Conservation (phyloP, 2,797 vertebrate species). For the Calcarius lapponicus region DNA sequence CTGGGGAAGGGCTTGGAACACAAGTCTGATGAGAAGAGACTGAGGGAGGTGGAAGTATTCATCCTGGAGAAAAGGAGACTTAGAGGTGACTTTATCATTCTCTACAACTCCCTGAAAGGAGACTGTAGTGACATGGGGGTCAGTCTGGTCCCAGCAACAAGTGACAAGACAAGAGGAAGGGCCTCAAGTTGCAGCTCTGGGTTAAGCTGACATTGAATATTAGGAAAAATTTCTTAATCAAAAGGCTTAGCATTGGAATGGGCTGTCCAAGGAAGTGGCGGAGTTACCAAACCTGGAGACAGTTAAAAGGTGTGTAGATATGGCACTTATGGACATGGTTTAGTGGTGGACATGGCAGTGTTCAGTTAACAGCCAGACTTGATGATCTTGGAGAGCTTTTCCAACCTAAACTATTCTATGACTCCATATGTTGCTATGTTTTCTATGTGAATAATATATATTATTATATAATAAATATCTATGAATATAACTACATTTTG, state of each 20-base stretch:
- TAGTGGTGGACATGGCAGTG: background rate
- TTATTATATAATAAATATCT: background rate
- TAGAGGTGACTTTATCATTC: too few relatives aligned
- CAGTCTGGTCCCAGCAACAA: background rate
- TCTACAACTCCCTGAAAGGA: background rate
- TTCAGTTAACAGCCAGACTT: background rate
- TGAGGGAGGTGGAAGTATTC: background rate
- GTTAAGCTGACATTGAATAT: background rate
- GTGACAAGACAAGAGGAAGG: background rate
- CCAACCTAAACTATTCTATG: background rate
- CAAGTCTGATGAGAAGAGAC: background rate
- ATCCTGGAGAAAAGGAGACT: background rate
- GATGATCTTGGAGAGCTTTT: background rate
- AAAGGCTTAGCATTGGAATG: background rate
- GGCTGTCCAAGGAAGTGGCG: rapidly evolving
- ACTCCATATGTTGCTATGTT: background rate
- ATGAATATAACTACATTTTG: background rate
- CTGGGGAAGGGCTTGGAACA: background rate
- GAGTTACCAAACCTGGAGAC: background rate
- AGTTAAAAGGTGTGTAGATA: background rate
- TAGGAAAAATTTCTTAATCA: background rate
- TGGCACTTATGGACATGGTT: rapidly evolving
- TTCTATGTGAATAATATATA: background rate
- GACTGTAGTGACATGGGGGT: background rate
- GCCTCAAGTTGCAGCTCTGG: background rate